phyloP scores from a whole-genome alignment of 2,113 vertebrate species.

The Sitta europaea region DNA sequence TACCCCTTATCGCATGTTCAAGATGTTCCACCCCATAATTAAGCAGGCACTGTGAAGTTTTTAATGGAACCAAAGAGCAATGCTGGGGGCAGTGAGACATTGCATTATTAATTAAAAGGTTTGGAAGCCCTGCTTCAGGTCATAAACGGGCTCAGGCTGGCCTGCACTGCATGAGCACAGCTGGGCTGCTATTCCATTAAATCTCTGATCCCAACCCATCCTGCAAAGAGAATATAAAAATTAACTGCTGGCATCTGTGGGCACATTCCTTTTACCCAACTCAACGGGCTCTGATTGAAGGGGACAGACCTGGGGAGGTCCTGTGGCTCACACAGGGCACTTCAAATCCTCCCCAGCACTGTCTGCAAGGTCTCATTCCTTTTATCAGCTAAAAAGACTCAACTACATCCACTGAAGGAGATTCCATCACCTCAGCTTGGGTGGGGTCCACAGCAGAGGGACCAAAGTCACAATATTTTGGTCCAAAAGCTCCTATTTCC shows the following conservation, averaged over 20 bases:
- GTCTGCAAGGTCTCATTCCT: neutral
- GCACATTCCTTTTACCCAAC: neutral
- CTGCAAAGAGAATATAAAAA: neutral
- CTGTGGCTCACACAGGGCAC: neutral
- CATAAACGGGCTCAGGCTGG: neutral
- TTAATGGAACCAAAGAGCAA: neutral
- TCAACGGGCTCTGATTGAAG: neutral
- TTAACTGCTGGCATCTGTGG: neutral
- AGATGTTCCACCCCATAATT: neutral
- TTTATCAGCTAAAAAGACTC: neutral
- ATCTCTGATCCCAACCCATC: neutral
- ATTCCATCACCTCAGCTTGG: neutral
- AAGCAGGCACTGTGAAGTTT: neutral
- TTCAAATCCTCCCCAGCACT: neutral
- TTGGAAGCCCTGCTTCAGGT: neutral
- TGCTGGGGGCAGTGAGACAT: neutral
- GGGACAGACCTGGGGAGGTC: neutral
- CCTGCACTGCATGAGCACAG: neutral
- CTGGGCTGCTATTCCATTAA: neutral
- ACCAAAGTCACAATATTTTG: neutral
- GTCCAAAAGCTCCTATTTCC: neutral
- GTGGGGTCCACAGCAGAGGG: neutral
- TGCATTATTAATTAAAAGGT: neutral
- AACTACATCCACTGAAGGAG: neutral
- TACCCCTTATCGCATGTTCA: neutral